Conservation (phyloP, 2,113 vertebrate species). For the Charina bottae region DNA sequence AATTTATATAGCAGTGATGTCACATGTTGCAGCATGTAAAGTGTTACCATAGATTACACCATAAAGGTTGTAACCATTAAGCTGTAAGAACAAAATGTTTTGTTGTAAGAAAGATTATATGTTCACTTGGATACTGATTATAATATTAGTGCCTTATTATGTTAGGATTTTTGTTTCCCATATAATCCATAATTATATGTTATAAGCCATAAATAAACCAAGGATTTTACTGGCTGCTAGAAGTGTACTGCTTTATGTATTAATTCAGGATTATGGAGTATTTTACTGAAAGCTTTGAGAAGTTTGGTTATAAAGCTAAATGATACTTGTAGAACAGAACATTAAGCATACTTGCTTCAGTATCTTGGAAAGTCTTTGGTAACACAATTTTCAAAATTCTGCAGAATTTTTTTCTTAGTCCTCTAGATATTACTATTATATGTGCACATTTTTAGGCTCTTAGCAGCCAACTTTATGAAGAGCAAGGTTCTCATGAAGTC, state of each 20-base stretch:
- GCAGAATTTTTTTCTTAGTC: too few species aligned
- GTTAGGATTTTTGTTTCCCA: neutral
- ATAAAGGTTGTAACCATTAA: too few species aligned
- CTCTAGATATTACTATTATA: too few species aligned
- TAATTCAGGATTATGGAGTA: neutral
- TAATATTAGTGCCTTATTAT: neutral
- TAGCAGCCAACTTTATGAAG: too few species aligned
- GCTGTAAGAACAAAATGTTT: too few species aligned
- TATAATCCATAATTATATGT: neutral
- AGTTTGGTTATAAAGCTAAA: neutral
- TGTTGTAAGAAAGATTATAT: neutral
- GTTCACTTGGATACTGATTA: neutral
- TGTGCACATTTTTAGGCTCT: too few species aligned
- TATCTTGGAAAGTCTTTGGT: neutral
- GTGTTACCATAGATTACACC: too few species aligned
- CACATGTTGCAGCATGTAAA: too few species aligned
- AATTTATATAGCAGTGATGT: too few species aligned
- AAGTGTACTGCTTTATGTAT: neutral
- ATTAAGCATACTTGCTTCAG: neutral
- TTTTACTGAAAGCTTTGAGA: neutral
- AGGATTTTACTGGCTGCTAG: neutral
- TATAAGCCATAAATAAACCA: too few species aligned
- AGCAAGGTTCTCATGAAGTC: too few species aligned
- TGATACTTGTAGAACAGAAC: neutral
- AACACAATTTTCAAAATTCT: too few species aligned